Base-by-base conservation (phyloP, 2,888 invertebrate genomes). In the Campoplex nolae region DNA sequence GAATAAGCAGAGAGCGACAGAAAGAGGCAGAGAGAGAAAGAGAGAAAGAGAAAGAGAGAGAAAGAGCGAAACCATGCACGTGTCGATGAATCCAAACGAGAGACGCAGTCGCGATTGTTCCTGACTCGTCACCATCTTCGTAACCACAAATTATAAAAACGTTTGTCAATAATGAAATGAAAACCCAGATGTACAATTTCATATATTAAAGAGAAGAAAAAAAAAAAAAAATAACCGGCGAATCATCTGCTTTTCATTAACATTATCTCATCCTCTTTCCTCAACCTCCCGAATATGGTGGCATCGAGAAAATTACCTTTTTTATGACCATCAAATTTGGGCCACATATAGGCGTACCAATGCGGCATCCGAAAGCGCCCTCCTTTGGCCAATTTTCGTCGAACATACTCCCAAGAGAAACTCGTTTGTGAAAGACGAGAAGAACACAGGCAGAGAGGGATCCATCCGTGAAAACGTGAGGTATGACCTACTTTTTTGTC, bases 31-130 rank as follows among this genome's bases (percentile, higher is more conserved):
- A 67, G 67, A 18, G 23, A 42, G n/a, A 42, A 42, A 70, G 18
- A 75, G 74, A 38, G 38, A 38, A 6, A 38, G 38, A 38, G 38
- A 3, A 7, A 67, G 18, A n/a, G 67, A 70, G 18, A 70, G 45
- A 42, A 54, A 51, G 65, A 42, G 42, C 48, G 58, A 58, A 23
- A 18, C n/a, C 70, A 68, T 23, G 8, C 42, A 23, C 42, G 81
- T 88, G 88, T 90, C 88, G 88, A 89, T 88, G 78, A 90, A 92
- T 91, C 91, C 90, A 92, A 92, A 87, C 88, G 87, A 91, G 91
- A 92, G 90, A 90, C 62, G 91, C 91, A 91, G 92, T 91, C 92
- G 91, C 88, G 89, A 90, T 88, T 89, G 86, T 87, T 87, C 86
- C 87, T 87, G 86, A 87, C 89, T 65, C 18, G 42, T 68, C 80